These are phyloP conservation scores for Rambutsinella grinnellia DNA, from an alignment of 2,888 invertebrate genomes.

Conservation along the genomic window DNA sequence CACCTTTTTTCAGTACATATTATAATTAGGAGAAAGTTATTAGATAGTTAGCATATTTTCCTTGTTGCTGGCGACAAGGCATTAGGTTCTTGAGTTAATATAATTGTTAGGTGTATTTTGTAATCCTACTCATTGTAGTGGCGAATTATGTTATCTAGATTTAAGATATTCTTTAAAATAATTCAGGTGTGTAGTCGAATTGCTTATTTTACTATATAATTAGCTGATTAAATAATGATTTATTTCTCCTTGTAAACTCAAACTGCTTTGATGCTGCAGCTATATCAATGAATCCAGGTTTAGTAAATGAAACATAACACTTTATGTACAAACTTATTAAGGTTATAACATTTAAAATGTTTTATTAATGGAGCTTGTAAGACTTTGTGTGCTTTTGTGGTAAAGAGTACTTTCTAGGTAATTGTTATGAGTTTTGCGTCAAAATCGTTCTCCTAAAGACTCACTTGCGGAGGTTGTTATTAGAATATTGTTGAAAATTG, in stretches of 20 bases:
- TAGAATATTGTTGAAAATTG: not conserved
- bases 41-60: not conserved
- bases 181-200: too few species aligned
- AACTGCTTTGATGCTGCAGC: not conserved
- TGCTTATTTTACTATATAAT: too few species aligned
- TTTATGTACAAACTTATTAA: constrained; percentile 33
- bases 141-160: not conserved
- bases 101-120: not conserved
- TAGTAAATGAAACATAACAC: constrained; percentile 8
- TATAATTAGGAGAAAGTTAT: not conserved
- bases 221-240: too few species aligned
- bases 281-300: not conserved
- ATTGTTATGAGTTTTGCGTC: too few species aligned
- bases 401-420: too few species aligned
- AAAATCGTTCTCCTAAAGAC: constrained; percentile 9
- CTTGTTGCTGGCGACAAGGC: constrained; percentile 47
- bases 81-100: not conserved
- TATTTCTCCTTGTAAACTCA: too few species aligned
- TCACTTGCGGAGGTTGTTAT: constrained; percentile 50
- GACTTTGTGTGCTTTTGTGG: not conserved
- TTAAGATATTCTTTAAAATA: too few species aligned
- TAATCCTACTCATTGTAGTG: not conserved
- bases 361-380: constrained; percentile 8
- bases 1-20: constrained; percentile 27
- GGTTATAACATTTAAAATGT: not conserved